These are phyloP conservation scores for Sericinus montela DNA, from an alignment of 2,888 invertebrate genomes.

Conservation along the genomic window DNA sequence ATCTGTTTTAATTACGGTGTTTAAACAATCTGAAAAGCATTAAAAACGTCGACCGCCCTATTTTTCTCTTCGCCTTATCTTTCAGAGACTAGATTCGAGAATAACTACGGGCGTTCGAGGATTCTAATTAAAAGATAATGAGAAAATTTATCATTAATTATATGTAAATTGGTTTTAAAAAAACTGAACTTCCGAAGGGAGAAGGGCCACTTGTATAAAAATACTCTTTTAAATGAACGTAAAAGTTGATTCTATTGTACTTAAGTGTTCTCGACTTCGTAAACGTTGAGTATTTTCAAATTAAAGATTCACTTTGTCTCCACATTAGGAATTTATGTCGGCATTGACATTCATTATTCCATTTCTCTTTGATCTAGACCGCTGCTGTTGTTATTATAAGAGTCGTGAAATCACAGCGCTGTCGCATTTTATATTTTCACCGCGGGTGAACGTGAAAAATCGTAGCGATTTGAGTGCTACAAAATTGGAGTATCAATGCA, in stretches of 20 bases:
- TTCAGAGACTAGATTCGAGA: background rate
- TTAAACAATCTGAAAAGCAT: too few species aligned
- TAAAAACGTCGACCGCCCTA: too few species aligned
- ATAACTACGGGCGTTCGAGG: slow-evolving; percentile 25
- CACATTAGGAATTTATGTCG: slow-evolving; percentile 6
- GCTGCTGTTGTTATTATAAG: background rate
- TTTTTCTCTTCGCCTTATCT: too few species aligned
- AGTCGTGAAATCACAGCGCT: background rate
- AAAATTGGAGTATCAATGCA: background rate
- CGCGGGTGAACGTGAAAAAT: background rate
- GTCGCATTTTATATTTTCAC: slow-evolving; percentile 1
- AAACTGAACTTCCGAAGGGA: slow-evolving; percentile 24
- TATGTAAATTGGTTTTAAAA: slow-evolving; percentile 54
- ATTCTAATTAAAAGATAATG: slow-evolving; percentile 63
- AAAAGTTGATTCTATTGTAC: slow-evolving; percentile 16
- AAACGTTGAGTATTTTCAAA: slow-evolving; percentile 9
- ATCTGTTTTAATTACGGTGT: too few species aligned
- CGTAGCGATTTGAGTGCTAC: background rate
- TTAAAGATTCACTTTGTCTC: slow-evolving; percentile 18
- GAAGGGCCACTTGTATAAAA: slow-evolving; percentile 14
- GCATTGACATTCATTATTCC: slow-evolving; percentile 7
- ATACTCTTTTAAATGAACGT: slow-evolving; percentile 11
- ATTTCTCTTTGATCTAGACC: slow-evolving; percentile 11
- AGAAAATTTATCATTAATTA: slow-evolving; percentile 49
- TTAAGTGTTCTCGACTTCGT: slow-evolving; percentile 7